Conservation (phyloP, 2,888 invertebrate species). For the Carterocephalus palaemon region DNA sequence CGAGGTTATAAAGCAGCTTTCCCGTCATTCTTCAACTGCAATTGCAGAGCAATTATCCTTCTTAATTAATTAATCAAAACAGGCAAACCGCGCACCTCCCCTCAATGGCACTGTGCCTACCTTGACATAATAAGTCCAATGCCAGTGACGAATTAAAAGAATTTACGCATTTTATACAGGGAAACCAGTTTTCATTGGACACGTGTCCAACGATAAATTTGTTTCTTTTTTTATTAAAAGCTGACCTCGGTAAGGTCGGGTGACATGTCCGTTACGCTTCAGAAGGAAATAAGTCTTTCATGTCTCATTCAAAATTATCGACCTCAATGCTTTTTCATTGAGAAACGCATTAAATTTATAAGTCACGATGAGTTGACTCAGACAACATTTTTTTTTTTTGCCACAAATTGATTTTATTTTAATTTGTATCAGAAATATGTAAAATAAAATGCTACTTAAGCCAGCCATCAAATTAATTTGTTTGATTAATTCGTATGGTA, state of each 20-base stretch:
- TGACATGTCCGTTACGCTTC: conserved; percentile 40
- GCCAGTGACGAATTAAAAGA: conserved; percentile 30
- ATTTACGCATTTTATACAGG: conserved; percentile 32
- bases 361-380: no score
- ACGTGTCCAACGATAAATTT: conserved; percentile 41
- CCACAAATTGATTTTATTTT: no score
- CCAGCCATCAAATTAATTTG: no score
- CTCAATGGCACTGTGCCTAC: conserved; percentile 6
- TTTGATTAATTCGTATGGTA: no score
- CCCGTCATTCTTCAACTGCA: no score
- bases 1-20: no score
- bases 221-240: conserved; percentile 44
- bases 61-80: background rate
- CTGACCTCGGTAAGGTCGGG: conserved; percentile 60
- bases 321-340: conserved; percentile 7
- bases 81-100: background rate
- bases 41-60: background rate
- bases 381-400: no score
- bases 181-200: conserved; percentile 60
- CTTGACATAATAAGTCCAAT: conserved; percentile 29
- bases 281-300: conserved; percentile 25
- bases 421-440: no score
- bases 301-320: background rate
- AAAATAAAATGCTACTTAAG: no score
- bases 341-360: conserved; percentile 6